Evolutionary conservation across 2,113 vertebrate genomes (phyloP), one percentile per base, ranked within the genome.

Genomic region (Misgurnus anguillicaudatus): DNA sequence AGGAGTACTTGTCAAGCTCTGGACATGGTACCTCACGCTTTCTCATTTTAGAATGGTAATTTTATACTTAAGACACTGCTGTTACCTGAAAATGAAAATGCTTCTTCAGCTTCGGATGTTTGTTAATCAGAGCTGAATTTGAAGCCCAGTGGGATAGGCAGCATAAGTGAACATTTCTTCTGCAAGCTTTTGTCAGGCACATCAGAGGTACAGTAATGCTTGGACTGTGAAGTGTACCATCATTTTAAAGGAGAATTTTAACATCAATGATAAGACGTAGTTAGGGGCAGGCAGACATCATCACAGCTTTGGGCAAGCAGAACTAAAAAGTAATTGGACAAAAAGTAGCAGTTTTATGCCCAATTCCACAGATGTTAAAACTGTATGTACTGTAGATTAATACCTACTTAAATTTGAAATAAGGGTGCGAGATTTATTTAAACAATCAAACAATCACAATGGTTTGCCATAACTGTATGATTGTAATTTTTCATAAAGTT

Each of bases 1-100:
- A 77, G 13, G 66, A 84, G 82, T 85, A 85, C 10, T 84, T 79
- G 7, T 80, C 17, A 74, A 85, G 57, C 65, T 86, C 86, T 58
- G 83, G 85, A 85, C 66, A 82, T 82, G 76, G 80, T 76, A 81
- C 58, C 38, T 67, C 66, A 67, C 6, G 10, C 45, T 14, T 82
- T 80, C 79, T 81, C 53, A 86, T 9, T 79, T 84, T 85, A 21
- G 61, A 31, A 42, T 57, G 48, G 14, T 84, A 72, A 77, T 87
- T 75, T 86, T 85, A 11, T 67, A 78, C 79, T 81, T 78, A 11
- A 87, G 83, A 65, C 13, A 48, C 62, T 81, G 66, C 76, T 72
- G 79, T 82, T 79, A 86, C 79, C 79, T 72, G 81, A 86, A 79
- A 55, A 70, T 74, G 58, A 83, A 5, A 77, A 80, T 79, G 79